phyloP scores from a whole-genome alignment of 2,888 invertebrate genomes.

The Tubulanus polymorphus region DNA sequence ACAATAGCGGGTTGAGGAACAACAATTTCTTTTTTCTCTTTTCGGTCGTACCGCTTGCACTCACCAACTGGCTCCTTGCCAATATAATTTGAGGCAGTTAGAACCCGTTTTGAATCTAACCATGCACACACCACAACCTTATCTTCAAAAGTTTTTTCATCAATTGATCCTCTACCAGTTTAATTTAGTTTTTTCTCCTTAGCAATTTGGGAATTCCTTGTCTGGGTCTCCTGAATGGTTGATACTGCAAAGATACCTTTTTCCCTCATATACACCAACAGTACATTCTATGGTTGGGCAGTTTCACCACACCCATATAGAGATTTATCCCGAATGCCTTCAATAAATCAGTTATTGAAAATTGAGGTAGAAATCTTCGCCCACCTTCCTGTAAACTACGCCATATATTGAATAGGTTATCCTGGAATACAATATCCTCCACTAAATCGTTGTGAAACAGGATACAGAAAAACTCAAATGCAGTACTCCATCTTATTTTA shows the following conservation, averaged over 20 bases:
- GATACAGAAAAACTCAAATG: background rate
- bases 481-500: background rate
- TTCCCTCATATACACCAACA: constrained; percentile 3
- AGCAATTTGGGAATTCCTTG: background rate
- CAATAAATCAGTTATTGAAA: constrained; percentile 12
- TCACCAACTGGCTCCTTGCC: constrained; percentile 6
- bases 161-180: background rate
- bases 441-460: background rate
- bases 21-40: constrained; percentile 1
- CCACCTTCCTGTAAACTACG: background rate
- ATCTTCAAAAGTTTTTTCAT: background rate
- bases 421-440: constrained; percentile 6
- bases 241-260: background rate
- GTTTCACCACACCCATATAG: constrained; percentile 13
- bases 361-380: background rate
- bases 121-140: constrained; percentile 5
- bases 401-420: constrained; percentile 6
- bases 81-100: constrained; percentile 6
- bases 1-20: constrained; percentile 6
- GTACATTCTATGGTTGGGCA: constrained; percentile 12
- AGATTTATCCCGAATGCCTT: constrained; percentile 10
- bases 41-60: constrained; percentile 6
- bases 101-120: constrained; percentile 5
- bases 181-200: background rate
- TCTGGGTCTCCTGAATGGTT: background rate